Evolutionary conservation across 2,888 invertebrate species (phyloP).

Genomic region (Antitype chi): DNA sequence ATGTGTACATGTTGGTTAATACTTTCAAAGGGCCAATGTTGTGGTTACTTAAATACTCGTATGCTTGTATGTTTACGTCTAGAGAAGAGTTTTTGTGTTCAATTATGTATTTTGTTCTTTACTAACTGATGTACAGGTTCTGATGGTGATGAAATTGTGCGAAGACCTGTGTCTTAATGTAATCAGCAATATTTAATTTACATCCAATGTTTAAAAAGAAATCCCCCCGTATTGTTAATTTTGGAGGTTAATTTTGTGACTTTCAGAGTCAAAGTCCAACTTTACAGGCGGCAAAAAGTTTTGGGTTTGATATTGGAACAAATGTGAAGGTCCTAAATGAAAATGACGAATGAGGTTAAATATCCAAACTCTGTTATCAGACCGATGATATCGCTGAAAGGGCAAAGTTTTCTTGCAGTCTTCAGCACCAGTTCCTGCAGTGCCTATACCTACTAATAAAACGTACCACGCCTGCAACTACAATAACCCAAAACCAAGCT

Average conservation of each 20-base stretch:
- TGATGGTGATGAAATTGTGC: too few relatives aligned
- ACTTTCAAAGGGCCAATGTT: neutral
- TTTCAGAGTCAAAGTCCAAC: neutral
- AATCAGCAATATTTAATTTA: too few relatives aligned
- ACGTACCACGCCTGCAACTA: neutral
- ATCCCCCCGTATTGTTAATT: too few relatives aligned
- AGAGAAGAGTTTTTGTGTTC: neutral
- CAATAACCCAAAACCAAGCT: constrained; percentile 1
- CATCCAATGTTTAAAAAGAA: too few relatives aligned
- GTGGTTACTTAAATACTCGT: too few relatives aligned
- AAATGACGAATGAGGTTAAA: neutral
- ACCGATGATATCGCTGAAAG: neutral
- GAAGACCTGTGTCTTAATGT: too few relatives aligned
- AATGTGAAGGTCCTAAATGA: too few relatives aligned
- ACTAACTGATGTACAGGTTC: neutral
- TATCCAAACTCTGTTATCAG: too few relatives aligned
- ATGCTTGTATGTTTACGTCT: neutral
- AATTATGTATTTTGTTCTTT: neutral
- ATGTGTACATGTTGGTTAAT: constrained; percentile 3
- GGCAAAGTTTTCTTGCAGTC: neutral
- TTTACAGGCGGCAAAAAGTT: neutral
- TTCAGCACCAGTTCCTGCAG: neutral
- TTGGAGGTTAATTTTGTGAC: too few relatives aligned
- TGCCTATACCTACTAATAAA: neutral
- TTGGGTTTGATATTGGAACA: too few relatives aligned